Conservation (phyloP, 2,797 vertebrate genomes). For the Antennarius maculatus region DNA sequence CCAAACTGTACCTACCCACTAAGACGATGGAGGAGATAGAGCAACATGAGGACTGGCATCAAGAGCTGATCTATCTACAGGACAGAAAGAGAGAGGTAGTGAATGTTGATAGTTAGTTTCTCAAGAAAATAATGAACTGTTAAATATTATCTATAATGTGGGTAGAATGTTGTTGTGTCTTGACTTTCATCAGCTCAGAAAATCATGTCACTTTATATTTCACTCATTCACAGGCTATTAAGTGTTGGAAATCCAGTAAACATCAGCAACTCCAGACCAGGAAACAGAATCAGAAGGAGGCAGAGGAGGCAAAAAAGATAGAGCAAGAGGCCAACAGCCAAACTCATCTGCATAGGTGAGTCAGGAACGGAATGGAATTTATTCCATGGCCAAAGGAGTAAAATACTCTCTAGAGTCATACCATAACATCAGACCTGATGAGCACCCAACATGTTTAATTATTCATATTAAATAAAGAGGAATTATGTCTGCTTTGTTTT, state of each 20-base stretch:
- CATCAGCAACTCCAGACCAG: conserved; percentile 74
- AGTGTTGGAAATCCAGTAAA: conserved; percentile 86
- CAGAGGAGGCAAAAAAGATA: conserved; percentile 59
- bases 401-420: neutral
- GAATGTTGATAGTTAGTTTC: too few relatives aligned
- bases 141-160: neutral
- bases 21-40: conserved; percentile 85
- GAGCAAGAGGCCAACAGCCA: conserved; percentile 60
- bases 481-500: neutral
- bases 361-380: conserved; percentile 5
- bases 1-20: conserved; percentile 82
- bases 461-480: neutral
- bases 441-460: neutral
- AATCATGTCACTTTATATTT: neutral
- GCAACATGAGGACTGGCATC: conserved; percentile 89
- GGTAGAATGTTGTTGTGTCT: neutral
- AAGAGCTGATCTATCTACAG: conserved; percentile 85
- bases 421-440: neutral
- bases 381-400: conserved; percentile 1
- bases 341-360: conserved; percentile 74
- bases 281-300: conserved; percentile 78
- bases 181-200: neutral
- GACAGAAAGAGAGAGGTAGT: conserved; percentile 87
- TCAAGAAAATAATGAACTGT: neutral
- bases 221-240: conserved; percentile 83